phyloP scores from a whole-genome alignment of 2,888 invertebrate species.

The Tetragonula carbonaria region DNA sequence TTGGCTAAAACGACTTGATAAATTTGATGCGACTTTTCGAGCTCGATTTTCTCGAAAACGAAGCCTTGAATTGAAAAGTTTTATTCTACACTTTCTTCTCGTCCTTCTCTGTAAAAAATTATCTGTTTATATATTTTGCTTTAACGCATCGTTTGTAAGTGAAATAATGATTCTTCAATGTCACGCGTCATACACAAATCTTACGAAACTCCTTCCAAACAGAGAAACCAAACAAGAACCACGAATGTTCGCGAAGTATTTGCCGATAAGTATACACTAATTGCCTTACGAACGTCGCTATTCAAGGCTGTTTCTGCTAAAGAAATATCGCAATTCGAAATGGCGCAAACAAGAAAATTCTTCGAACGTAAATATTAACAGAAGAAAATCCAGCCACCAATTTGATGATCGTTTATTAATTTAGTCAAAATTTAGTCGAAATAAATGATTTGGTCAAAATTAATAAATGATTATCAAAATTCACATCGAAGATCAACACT shows the following conservation, averaged over 20 bases:
- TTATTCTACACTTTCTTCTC: too few species aligned
- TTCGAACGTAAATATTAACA: neutral
- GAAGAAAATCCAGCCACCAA: neutral
- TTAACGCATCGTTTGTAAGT: neutral
- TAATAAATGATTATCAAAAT: too few species aligned
- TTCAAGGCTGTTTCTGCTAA: neutral
- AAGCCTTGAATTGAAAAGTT: too few species aligned
- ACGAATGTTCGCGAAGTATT: neutral
- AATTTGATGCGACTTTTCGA: too few species aligned
- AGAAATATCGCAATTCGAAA: neutral
- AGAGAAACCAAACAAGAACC: conserved; percentile 9
- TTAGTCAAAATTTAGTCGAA: too few species aligned
- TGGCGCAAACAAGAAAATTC: neutral
- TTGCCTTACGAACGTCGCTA: neutral
- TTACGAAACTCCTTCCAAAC: neutral
- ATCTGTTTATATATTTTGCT: too few species aligned
- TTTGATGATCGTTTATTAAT: too few species aligned
- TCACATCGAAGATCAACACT: too few species aligned
- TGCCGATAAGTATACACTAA: conserved; percentile 15
- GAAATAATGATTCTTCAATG: neutral
- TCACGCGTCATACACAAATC: neutral
- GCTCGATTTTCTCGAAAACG: too few species aligned
- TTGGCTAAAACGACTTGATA: too few species aligned
- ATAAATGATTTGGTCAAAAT: too few species aligned
- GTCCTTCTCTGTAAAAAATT: too few species aligned